phyloP scores from a whole-genome alignment of 2,888 invertebrate genomes.

The Tenodera sinensis region DNA sequence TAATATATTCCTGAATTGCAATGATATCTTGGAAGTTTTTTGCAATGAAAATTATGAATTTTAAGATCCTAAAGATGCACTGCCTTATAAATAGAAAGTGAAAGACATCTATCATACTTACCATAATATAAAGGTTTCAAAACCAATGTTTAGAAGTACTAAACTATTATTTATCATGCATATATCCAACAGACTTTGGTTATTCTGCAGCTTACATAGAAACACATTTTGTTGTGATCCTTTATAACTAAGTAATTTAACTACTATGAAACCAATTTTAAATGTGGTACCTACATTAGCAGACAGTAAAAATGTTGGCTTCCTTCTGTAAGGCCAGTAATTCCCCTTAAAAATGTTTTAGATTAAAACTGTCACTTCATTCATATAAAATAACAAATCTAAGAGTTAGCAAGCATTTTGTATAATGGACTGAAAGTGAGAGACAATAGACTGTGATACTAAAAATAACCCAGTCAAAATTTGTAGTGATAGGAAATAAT shows the following conservation, averaged over 20 bases:
- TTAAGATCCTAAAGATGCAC: too few relatives aligned
- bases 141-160: too few relatives aligned
- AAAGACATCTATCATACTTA: too few relatives aligned
- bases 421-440: neutral
- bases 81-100: too few relatives aligned
- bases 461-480: neutral
- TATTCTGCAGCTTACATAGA: neutral
- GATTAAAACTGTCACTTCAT: neutral
- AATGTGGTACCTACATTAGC: neutral
- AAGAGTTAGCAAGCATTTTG: neutral
- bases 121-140: too few relatives aligned
- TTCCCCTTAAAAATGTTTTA: neutral
- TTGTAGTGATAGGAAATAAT: slow-evolving; percentile 8
- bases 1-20: too few relatives aligned
- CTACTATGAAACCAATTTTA: too few relatives aligned
- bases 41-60: too few relatives aligned
- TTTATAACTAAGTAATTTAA: too few relatives aligned
- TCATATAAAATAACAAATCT: neutral
- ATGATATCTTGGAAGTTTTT: too few relatives aligned
- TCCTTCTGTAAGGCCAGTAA: neutral
- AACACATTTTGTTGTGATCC: neutral
- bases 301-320: neutral
- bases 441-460: neutral
- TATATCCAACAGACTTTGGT: neutral
- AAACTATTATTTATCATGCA: neutral